phyloP scores from a whole-genome alignment of 2,113 vertebrate species.

The Cavia aperea region DNA sequence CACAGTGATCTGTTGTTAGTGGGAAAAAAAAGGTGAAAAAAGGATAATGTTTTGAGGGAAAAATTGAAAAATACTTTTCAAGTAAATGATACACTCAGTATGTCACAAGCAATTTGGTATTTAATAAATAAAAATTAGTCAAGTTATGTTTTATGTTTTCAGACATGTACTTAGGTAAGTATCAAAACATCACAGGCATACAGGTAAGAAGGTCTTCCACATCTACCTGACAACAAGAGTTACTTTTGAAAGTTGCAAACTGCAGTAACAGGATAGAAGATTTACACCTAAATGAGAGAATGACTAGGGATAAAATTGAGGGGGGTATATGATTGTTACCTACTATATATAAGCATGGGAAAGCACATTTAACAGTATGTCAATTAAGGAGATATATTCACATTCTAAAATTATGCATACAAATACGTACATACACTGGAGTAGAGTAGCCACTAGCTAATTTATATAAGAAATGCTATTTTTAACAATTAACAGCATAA shows the following conservation, averaged over 20 bases:
- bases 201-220: neutral
- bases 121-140: neutral
- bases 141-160: neutral
- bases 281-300: neutral
- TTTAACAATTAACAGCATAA: neutral
- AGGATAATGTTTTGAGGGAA: neutral
- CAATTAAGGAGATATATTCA: neutral
- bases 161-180: neutral
- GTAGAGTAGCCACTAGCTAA: neutral
- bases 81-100: neutral
- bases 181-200: neutral
- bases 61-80: neutral
- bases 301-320: neutral
- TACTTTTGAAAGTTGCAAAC: neutral
- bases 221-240: neutral
- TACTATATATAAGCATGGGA: neutral
- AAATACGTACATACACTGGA: neutral
- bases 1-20: neutral
- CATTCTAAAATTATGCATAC: neutral
- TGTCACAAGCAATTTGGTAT: neutral
- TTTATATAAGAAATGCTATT: neutral
- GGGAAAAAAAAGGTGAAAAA: neutral
- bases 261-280: neutral
- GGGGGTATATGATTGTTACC: neutral
- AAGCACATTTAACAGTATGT: neutral